Evolutionary conservation across 2,113 vertebrate species (phyloP).

Genomic region (Hippocampus mohnikei): DNA sequence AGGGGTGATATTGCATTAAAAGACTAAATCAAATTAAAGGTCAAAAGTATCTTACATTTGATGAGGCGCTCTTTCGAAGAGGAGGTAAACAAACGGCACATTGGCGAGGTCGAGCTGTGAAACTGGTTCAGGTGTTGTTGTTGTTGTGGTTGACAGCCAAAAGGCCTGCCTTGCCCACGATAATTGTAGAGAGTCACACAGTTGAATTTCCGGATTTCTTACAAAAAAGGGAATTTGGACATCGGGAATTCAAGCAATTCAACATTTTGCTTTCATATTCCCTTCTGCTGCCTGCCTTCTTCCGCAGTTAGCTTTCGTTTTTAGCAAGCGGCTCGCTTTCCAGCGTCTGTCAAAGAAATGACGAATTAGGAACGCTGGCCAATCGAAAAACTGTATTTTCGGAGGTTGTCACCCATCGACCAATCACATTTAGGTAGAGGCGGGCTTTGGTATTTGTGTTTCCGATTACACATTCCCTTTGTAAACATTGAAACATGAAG

Average conservation of each 20-base stretch:
- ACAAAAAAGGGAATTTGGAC: too few species aligned
- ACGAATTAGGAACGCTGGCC: not conserved
- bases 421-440: slow-evolving; percentile 33
- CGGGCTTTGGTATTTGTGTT: slow-evolving; percentile 9
- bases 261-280: slow-evolving; percentile 37
- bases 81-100: not conserved
- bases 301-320: slow-evolving; percentile 51
- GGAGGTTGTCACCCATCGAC: not conserved
- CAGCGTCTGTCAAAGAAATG: slow-evolving; percentile 15
- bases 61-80: not conserved
- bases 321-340: slow-evolving; percentile 37
- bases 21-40: not conserved
- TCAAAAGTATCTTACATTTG: not conserved
- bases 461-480: slow-evolving; percentile 19
- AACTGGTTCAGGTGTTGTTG: slow-evolving; percentile 47
- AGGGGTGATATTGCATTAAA: not conserved
- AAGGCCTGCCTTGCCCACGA: slow-evolving; percentile 41
- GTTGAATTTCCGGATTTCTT: not conserved
- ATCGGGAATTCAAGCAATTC: not conserved
- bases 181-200: slow-evolving; percentile 3
- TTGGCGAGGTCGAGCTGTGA: not conserved
- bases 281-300: not conserved
- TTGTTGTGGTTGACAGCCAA: slow-evolving; percentile 43
- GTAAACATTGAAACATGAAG: not conserved
- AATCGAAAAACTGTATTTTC: slow-evolving; percentile 31